Evolutionary conservation across 2,888 invertebrate genomes (phyloP).

Genomic region (Pilophorus perplexus): DNA sequence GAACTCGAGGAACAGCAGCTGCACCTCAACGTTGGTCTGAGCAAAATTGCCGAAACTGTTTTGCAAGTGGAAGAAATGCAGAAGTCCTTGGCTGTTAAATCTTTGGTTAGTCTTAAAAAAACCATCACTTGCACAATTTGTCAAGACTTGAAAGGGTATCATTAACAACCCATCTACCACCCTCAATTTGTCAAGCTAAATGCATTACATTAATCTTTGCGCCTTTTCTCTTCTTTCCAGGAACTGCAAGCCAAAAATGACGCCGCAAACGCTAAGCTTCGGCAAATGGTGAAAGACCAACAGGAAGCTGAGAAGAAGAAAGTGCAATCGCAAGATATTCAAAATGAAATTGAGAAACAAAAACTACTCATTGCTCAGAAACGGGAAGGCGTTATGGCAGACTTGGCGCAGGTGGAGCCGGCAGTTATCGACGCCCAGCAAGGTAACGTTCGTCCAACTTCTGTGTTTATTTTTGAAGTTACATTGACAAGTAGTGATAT

Average conservation of each 20-base stretch:
- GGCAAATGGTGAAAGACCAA: constrained; percentile 99
- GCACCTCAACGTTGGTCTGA: constrained; percentile 96
- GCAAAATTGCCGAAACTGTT: constrained; percentile 98
- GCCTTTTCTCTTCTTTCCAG: constrained; percentile 54
- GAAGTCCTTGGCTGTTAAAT: constrained; percentile 95
- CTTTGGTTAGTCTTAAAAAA: constrained; percentile 55
- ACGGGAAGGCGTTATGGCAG: constrained; percentile 90
- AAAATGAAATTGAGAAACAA: constrained; percentile 73
- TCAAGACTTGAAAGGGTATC: background rate
- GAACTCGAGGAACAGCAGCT: constrained; percentile 98
- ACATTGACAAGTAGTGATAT: no score
- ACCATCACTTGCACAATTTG: background rate
- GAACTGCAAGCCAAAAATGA: constrained; percentile 96
- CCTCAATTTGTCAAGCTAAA: no score
- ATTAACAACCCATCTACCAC: no score
- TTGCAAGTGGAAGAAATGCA: constrained; percentile 99
- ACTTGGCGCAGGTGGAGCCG: constrained; percentile 96
- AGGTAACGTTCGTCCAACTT: no score
- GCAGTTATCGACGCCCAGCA: constrained; percentile 98
- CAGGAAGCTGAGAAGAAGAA: constrained; percentile 99
- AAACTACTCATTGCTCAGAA: constrained; percentile 92
- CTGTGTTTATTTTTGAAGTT: no score
- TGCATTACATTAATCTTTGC: no score
- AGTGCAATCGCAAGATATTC: constrained; percentile 95
- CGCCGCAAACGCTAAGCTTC: constrained; percentile 97